Evolutionary conservation across 2,797 vertebrate species (phyloP).

Genomic region (Urosaurus nigricauda): DNA sequence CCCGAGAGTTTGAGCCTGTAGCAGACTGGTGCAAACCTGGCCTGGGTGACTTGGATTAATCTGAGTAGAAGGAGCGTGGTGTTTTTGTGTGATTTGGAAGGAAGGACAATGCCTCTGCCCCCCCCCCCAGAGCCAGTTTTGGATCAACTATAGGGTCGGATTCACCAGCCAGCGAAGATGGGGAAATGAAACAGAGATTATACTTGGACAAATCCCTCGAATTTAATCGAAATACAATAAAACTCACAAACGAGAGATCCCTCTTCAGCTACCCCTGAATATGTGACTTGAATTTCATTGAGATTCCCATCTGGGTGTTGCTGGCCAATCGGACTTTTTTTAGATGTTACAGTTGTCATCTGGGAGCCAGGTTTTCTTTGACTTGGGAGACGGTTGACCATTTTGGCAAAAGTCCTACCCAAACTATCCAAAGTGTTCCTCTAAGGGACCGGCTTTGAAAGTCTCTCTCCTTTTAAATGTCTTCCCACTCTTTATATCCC

Average conservation of each 20-base stretch:
- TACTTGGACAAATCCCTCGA: background rate
- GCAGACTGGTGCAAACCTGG: background rate
- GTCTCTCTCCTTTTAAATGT: background rate
- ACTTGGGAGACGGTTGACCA: background rate
- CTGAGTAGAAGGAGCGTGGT: background rate
- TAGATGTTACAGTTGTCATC: background rate
- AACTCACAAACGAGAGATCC: no score
- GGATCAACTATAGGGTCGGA: background rate
- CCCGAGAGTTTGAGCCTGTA: constrained; percentile 15
- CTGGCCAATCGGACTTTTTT: background rate
- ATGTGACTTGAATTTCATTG: no score
- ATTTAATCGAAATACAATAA: background rate
- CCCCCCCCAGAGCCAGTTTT: no score
- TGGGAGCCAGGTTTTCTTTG: background rate
- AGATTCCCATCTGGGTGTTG: background rate
- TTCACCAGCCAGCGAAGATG: background rate
- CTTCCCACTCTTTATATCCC: background rate
- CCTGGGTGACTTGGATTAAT: background rate
- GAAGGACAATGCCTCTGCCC: no score
- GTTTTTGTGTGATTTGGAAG: background rate
- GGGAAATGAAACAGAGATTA: background rate
- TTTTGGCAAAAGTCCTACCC: background rate
- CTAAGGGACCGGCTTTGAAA: background rate
- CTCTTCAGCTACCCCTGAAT: no score
- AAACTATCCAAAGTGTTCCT: background rate